phyloP scores from a whole-genome alignment of 2,797 vertebrate genomes.

The Ctenopoma kingsleyae region DNA sequence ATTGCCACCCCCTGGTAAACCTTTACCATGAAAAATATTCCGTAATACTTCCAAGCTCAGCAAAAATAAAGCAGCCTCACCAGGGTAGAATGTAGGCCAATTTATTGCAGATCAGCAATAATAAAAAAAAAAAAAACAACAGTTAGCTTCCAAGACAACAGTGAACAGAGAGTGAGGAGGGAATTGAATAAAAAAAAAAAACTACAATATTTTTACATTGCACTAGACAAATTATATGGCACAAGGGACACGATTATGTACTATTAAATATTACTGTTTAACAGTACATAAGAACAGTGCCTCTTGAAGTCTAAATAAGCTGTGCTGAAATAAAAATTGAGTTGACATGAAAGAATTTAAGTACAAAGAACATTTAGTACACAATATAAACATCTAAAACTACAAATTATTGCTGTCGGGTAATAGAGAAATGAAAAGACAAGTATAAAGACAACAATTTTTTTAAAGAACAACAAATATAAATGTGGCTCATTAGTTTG shows the following conservation, averaged over 20 bases:
- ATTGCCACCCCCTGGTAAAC: constrained; percentile 80
- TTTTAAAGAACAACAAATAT: constrained; percentile 4
- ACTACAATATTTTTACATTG: constrained; percentile 24
- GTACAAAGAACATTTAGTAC: constrained; percentile 15
- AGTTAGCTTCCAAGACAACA: constrained; percentile 52
- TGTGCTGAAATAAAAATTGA: constrained; percentile 25
- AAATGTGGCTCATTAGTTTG: constrained; percentile 31
- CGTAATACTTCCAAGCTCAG: constrained; percentile 75
- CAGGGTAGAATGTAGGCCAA: constrained; percentile 63
- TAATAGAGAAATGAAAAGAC: neutral
- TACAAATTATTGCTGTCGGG: constrained; percentile 8
- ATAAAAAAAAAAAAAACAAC: constrained; percentile 35
- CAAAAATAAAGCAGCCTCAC: constrained; percentile 69
- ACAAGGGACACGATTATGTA: constrained; percentile 27
- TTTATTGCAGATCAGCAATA: constrained; percentile 79
- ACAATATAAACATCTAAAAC: constrained; percentile 13
- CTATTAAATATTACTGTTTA: constrained; percentile 23
- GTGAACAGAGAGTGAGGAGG: constrained; percentile 31
- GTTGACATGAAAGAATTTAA: constrained; percentile 16
- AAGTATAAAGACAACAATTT: neutral
- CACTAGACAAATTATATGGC: constrained; percentile 36
- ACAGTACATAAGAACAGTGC: constrained; percentile 27
- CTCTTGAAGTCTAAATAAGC: constrained; percentile 46
- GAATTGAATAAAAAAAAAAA: constrained; percentile 60
- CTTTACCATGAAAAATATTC: constrained; percentile 79